Base-by-base conservation (phyloP, 2,888 invertebrate genomes). In the Agrotis puta region DNA sequence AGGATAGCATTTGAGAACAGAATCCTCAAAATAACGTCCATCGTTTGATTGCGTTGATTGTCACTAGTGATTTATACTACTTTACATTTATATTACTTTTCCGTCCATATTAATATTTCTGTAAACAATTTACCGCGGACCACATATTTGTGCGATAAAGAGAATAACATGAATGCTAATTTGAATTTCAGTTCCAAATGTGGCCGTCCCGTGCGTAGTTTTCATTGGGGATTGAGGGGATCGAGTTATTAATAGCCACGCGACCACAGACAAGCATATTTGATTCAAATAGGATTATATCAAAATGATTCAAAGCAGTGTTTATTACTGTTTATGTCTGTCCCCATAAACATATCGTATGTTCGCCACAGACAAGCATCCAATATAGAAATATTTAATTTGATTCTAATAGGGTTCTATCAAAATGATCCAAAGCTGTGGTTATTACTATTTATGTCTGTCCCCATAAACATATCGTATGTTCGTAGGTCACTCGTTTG, bases 401-500 rank as follows among this genome's bases (percentile, higher is more conserved):
- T n/a, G n/a, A 9, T 13, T 33, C 47, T 45, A 14, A 3, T 3
- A 27, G 39, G 24, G 16, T 33, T 56, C 11, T 6, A 13, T 22
- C n/a, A 3, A 43, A 24, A 47, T 43, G 0, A 47, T 39, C 54
- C 3, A 14, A 63, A 74, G 11, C 27, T 14, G n/a, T n/a, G n/a
- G n/a, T n/a, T n/a, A n/a, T n/a, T n/a, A n/a, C n/a, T 33, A n/a
- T 20, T 16, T 47, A 51, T 47, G 13, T 51, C 14, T 13, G 4
- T 53, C 51, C 50, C 16, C 39, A 27, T 33, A 62, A 56, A 62
- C n/a, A 62, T 54, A 66, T 79, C 24, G n/a, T 47, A 50, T 45
- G 16, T 54, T 74, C 20, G 14, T 6, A 9, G 53, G 48, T 59
- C 47, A 53, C 6, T 50, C 48, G 20, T 45, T 39, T 47, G 61